Conservation (phyloP, 2,888 invertebrate species). For the Arctia plantaginis region DNA sequence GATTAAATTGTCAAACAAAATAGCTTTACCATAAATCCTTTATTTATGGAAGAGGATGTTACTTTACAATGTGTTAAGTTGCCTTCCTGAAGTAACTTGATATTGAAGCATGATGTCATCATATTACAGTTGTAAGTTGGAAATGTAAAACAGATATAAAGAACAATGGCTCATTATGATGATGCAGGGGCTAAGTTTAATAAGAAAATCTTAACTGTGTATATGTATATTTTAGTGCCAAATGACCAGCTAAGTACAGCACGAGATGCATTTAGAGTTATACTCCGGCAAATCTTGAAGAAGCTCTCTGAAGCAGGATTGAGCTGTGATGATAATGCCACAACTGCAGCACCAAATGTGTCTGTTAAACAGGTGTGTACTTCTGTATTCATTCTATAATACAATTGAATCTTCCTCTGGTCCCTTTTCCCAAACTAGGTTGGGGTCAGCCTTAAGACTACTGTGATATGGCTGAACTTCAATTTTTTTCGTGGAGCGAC, state of each 20-base stretch:
- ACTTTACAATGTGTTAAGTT: background rate
- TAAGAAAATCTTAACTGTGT: background rate
- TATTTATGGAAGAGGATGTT: too few species aligned
- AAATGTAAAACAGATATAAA: background rate
- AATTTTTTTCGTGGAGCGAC: too few species aligned
- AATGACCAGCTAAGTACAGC: conserved; percentile 90
- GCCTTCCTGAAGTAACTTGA: too few species aligned
- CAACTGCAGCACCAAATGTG: conserved; percentile 77
- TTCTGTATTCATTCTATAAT: background rate
- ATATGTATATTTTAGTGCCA: conserved; percentile 82
- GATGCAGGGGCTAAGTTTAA: background rate
- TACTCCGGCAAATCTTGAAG: conserved; percentile 80
- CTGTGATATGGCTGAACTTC: too few species aligned
- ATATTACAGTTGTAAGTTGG: background rate
- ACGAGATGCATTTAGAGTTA: conserved; percentile 81
- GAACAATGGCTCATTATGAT: background rate
- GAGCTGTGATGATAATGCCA: conserved; percentile 77
- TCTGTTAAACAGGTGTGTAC: conserved; percentile 78
- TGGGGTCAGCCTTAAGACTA: too few species aligned
- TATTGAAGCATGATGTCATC: background rate
- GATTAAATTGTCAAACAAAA: background rate
- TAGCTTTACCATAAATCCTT: too few species aligned
- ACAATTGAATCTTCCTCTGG: too few species aligned
- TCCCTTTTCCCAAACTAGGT: too few species aligned
- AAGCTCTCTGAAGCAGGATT: conserved; percentile 81